These are phyloP conservation scores for Ochlodes sylvanus DNA, from an alignment of 2,888 invertebrate genomes.

Conservation along the genomic window DNA sequence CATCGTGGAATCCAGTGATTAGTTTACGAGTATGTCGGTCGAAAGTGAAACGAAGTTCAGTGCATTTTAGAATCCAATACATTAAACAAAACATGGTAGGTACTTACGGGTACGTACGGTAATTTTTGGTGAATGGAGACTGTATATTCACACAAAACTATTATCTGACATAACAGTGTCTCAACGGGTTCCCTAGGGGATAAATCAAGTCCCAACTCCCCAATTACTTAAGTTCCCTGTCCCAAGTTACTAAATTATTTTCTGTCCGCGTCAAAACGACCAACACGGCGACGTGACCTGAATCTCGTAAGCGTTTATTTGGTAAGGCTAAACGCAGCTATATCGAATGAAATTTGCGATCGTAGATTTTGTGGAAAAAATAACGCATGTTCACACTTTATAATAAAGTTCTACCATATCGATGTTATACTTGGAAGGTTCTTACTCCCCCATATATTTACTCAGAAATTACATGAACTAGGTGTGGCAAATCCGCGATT, in stretches of 20 bases:
- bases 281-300: slow-evolving; percentile 30
- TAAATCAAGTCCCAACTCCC: slow-evolving; percentile 35
- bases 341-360: not conserved
- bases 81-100: too few relatives aligned
- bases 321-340: not conserved
- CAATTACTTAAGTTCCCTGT: slow-evolving; percentile 35
- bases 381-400: too few relatives aligned
- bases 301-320: slow-evolving; percentile 20
- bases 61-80: too few relatives aligned
- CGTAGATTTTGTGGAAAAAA: not conserved
- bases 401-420: too few relatives aligned
- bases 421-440: too few relatives aligned
- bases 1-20: not conserved
- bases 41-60: not conserved
- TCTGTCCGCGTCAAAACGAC: slow-evolving; percentile 30
- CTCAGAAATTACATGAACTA: too few relatives aligned
- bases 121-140: not conserved
- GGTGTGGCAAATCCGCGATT: too few relatives aligned
- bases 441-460: too few relatives aligned
- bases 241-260: slow-evolving; percentile 35
- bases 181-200: slow-evolving; percentile 20
- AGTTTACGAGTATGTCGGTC: not conserved
- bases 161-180: slow-evolving; percentile 19
- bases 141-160: slow-evolving; percentile 13
- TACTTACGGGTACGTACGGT: too few relatives aligned